phyloP scores from a whole-genome alignment of 2,888 invertebrate genomes.

The Tetrapedia diversipes region DNA sequence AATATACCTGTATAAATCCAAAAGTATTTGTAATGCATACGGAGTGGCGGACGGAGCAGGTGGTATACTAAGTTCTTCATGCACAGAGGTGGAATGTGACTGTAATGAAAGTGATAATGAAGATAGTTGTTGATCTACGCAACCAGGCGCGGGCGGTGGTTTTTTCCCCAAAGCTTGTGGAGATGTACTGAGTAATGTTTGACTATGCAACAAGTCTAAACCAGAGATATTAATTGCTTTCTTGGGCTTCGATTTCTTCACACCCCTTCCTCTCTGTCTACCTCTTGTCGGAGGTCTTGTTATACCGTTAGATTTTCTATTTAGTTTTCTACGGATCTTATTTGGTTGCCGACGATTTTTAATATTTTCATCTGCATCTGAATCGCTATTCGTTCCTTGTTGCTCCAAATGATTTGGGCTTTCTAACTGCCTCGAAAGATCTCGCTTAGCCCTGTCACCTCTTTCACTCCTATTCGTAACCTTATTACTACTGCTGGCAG shows the following conservation, averaged over 20 bases:
- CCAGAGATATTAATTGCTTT: slow-evolving; percentile 92
- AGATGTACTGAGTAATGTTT: slow-evolving; percentile 94
- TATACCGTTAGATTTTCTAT: slow-evolving; percentile 76
- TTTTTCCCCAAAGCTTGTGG: slow-evolving; percentile 89
- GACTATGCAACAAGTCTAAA: slow-evolving; percentile 93
- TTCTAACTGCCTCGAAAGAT: slow-evolving; percentile 84
- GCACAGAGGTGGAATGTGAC: slow-evolving; percentile 87
- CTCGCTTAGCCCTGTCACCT: slow-evolving; percentile 84
- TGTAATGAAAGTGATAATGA: slow-evolving; percentile 87
- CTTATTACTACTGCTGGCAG: slow-evolving; percentile 82
- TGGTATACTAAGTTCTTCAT: slow-evolving; percentile 93
- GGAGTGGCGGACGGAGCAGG: slow-evolving; percentile 90
- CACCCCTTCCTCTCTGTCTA: slow-evolving; percentile 78
- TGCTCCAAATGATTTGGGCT: slow-evolving; percentile 82
- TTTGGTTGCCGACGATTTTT: slow-evolving; percentile 77
- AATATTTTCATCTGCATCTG: slow-evolving; percentile 77
- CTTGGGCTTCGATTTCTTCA: slow-evolving; percentile 86
- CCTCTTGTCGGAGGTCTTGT: slow-evolving; percentile 71
- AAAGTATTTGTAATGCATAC: slow-evolving; percentile 92
- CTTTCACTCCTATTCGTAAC: slow-evolving; percentile 76
- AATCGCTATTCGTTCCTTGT: slow-evolving; percentile 79
- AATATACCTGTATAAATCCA: slow-evolving; percentile 89
- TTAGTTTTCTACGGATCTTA: slow-evolving; percentile 79
- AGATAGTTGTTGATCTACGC: slow-evolving; percentile 95
- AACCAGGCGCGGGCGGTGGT: slow-evolving; percentile 94